phyloP scores from a whole-genome alignment of 1,140 invertebrate genomes.

The Asbolus verrucosus region DNA sequence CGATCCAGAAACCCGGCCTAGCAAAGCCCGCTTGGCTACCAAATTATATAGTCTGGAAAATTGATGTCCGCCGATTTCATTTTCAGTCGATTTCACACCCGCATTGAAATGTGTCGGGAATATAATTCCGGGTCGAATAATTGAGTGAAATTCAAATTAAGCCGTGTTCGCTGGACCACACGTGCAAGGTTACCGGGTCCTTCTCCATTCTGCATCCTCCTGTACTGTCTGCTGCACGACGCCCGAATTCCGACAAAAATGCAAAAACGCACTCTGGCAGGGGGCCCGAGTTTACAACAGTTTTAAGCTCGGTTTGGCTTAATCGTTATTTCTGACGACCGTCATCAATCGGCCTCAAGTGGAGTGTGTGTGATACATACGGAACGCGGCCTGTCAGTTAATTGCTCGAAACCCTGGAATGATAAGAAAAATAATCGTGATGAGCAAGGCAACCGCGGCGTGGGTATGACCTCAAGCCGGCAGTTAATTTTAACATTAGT shows the following conservation, averaged over 20 bases:
- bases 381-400: no score
- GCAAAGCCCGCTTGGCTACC: slow-evolving; percentile 36
- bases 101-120: slow-evolving; percentile 57
- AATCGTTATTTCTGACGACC: neutral
- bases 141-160: slow-evolving; percentile 58
- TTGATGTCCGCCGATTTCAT: slow-evolving; percentile 62
- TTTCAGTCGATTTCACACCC: slow-evolving; percentile 61
- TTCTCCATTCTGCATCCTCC: neutral
- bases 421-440: no score
- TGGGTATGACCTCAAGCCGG: no score
- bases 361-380: neutral
- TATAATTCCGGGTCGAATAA: slow-evolving; percentile 59
- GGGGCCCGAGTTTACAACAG: neutral
- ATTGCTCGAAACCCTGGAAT: no score
- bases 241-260: no score
- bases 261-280: neutral
- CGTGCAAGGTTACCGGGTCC: slow-evolving; percentile 34
- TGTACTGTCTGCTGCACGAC: no score
- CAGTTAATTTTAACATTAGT: no score
- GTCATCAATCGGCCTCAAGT: neutral
- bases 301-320: slow-evolving; percentile 2
- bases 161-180: slow-evolving; percentile 43
- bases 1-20: slow-evolving; percentile 43
- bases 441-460: no score
- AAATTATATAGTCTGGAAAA: slow-evolving; percentile 62